Conservation (phyloP, 2,888 invertebrate genomes). For the Epinotia nisella region DNA sequence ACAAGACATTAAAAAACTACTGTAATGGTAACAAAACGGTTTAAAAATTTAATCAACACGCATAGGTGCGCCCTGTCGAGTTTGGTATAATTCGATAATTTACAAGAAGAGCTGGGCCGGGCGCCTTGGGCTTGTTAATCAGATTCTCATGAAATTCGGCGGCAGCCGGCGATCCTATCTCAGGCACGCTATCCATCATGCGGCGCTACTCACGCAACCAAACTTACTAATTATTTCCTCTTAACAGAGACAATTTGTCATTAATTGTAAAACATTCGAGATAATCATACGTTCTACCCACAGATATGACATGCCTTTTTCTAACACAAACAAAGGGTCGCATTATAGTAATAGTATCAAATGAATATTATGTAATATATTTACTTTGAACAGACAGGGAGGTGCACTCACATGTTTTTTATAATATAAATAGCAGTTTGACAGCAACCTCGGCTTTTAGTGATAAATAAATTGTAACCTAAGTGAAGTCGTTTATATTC, state of each 20-base stretch:
- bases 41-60: slow-evolving; percentile 80
- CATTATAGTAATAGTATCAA: background rate
- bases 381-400: background rate
- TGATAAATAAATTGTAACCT: slow-evolving; percentile 78
- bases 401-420: too few species aligned
- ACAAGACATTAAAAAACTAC: slow-evolving; percentile 60
- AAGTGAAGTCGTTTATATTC: slow-evolving; percentile 78
- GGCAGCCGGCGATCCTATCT: slow-evolving; percentile 74
- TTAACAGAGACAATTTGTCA: slow-evolving; percentile 69
- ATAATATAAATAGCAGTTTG: background rate
- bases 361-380: background rate
- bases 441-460: background rate
- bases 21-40: slow-evolving; percentile 76
- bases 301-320: slow-evolving; percentile 45
- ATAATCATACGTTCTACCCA: slow-evolving; percentile 54
- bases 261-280: slow-evolving; percentile 62
- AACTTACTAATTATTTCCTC: slow-evolving; percentile 69
- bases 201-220: slow-evolving; percentile 71
- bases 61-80: slow-evolving; percentile 69
- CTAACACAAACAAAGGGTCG: slow-evolving; percentile 30
- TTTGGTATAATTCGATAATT: slow-evolving; percentile 78
- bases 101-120: slow-evolving; percentile 60
- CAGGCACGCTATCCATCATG: slow-evolving; percentile 78
- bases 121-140: slow-evolving; percentile 73
- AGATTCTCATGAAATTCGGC: slow-evolving; percentile 79